Percentiles rank a stretch among this genome's conserved stretches.
phyloP scores from a whole-genome alignment of 2,797 vertebrate genomes.

The Zalophus californianus region DNA sequence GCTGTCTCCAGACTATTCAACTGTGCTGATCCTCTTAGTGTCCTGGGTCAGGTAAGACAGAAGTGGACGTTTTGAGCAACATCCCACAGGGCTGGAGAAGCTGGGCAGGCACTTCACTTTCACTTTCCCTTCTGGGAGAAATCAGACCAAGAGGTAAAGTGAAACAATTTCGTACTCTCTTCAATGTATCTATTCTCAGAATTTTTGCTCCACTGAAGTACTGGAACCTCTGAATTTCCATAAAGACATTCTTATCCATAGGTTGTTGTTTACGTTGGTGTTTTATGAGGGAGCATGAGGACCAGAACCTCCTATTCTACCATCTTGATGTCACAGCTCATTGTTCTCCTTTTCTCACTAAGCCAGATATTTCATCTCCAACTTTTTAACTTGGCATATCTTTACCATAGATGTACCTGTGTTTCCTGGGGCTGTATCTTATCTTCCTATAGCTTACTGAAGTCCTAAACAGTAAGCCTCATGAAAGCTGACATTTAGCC shows the following conservation, averaged over 20 bases:
- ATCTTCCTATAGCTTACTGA: background rate
- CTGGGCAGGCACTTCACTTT: background rate
- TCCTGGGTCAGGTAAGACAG: background rate
- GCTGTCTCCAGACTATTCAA: background rate
- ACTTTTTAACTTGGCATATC: background rate
- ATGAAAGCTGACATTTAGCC: background rate
- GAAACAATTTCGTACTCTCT: background rate
- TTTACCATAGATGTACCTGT: background rate
- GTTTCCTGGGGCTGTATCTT: background rate
- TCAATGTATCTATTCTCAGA: background rate
- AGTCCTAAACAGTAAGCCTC: background rate
- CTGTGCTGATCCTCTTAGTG: background rate
- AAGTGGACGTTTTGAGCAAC: background rate
- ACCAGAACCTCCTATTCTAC: background rate
- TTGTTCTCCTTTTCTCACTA: background rate
- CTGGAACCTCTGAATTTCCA: background rate
- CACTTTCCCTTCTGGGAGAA: background rate
- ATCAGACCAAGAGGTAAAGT: background rate
- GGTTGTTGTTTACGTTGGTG: background rate
- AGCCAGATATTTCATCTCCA: background rate
- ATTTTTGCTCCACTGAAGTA: background rate
- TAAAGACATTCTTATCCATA: background rate
- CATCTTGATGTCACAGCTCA: background rate
- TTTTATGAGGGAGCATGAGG: background rate
- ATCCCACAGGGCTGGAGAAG: background rate